Base-by-base conservation (phyloP, 2,888 invertebrate genomes). In the Lithodes maja region DNA sequence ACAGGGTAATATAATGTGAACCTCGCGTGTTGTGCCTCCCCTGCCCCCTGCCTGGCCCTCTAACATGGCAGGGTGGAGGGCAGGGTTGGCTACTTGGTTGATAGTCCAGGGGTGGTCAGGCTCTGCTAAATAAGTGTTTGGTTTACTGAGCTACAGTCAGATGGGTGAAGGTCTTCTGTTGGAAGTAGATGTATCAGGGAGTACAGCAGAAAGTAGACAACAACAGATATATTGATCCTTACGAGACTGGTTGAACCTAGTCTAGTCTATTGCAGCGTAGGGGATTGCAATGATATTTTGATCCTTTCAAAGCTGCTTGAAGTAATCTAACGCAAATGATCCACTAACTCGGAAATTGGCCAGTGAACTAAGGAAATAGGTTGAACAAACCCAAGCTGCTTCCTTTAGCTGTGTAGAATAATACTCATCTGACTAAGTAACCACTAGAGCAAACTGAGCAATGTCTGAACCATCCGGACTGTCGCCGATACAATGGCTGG, bases 1-100 rank as follows among this genome's bases (percentile, higher is more conserved):
- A 86, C 86, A 86, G 86, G 86, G 86, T 86, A 77, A 74, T n/a
- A 83, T 71, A 74, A 74, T 71, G 61, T 86, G 86, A 81, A 55
- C 74, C 52, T 15, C 85, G 71, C 69, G 85, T 85, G 85, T 79
- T 85, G 85, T 79, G 33, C 33, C 33, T 33, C 68, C 33, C 53
- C 53, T 69, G 74, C 33, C 71, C 55, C 52, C 78, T 50, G 85
- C 71, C 71, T 71, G 61, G 7, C 5, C 61, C 61, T 61, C 61
- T 12, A 61, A 12, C 71, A 2, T 12, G 17, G n/a, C 15, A 12
- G 17, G 71, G 71, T n/a, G 12, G 71, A 71, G n/a, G 5, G 5
- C 71, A n/a, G 71, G 1, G 17, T n/a, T 17, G 15, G 71, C 71
- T 71, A 3, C 17, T 12, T 71, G 71, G 71, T 17, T 1, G 71